A percentile compares a stretch with the other conserved stretches of the same genome.
These are phyloP conservation scores for Oncorhynchus gorbuscha DNA, from an alignment of 2,113 vertebrate species.

Conservation along the genomic window DNA sequence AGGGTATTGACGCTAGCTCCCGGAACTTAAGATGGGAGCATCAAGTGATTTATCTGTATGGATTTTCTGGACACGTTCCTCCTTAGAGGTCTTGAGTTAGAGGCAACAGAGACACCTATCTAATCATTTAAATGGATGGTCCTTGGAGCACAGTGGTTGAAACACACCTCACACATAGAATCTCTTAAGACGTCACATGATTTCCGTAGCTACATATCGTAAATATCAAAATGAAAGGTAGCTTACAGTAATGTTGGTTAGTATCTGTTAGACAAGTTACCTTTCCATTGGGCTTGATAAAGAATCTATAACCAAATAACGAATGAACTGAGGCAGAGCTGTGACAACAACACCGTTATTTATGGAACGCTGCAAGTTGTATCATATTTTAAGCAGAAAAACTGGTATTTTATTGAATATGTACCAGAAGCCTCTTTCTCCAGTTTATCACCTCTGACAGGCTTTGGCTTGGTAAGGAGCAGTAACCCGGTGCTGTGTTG, in stretches of 20 bases:
- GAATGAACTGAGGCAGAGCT: constrained; percentile 1
- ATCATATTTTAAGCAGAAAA: constrained; percentile 30
- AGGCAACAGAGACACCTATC: constrained; percentile 21
- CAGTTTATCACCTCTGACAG: constrained; percentile 50
- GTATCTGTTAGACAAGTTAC: background rate
- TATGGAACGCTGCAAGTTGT: background rate
- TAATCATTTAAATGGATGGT: constrained; percentile 27
- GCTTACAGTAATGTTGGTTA: background rate
- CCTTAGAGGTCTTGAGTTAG: constrained; percentile 11
- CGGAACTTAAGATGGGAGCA: constrained; percentile 35
- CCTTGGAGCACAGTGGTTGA: constrained; percentile 4
- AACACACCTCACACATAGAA: background rate
- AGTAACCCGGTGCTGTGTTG: constrained; percentile 17
- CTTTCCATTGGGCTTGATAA: background rate
- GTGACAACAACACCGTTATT: background rate
- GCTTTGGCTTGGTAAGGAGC: constrained; percentile 14
- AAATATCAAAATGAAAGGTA: background rate
- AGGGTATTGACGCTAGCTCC: constrained; percentile 22
- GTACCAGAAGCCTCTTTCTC: constrained; percentile 23
- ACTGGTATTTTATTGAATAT: constrained; percentile 40
- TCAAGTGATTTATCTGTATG: constrained; percentile 47
- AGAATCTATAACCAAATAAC: constrained; percentile 5
- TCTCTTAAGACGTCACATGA: background rate
- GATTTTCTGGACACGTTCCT: constrained; percentile 32
- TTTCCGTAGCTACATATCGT: background rate